Evolutionary conservation across 1,140 invertebrate genomes (phyloP).

Genomic region (Sitobion miscanthi): DNA sequence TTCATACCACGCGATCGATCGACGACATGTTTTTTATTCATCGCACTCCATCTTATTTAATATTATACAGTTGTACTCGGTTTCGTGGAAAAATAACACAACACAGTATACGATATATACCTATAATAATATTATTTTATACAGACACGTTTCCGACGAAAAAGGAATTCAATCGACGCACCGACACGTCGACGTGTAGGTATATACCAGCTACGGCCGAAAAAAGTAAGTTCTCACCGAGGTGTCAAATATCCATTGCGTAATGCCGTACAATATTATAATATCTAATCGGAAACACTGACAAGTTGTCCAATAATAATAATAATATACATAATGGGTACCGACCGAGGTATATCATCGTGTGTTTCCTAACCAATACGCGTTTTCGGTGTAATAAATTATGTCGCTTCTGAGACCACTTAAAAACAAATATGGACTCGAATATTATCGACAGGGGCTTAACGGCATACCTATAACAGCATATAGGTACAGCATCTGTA

Average conservation of each 20-base stretch:
- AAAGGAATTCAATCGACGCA: not conserved
- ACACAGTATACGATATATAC: not conserved
- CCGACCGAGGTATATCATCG: not conserved
- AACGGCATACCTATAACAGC: not conserved
- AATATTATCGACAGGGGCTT: not conserved
- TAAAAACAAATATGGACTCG: not conserved
- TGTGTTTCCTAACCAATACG: not conserved
- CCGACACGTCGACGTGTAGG: not conserved
- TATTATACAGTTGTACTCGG: not conserved
- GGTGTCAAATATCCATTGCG: not conserved
- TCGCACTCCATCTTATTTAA: not conserved
- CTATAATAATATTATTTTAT: not conserved
- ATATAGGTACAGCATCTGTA: not conserved
- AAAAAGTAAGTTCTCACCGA: not conserved
- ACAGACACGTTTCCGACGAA: not conserved
- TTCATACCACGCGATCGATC: not conserved
- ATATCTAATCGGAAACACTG: not conserved
- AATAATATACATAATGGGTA: not conserved
- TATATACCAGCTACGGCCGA: not conserved
- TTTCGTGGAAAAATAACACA: not conserved
- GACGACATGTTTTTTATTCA: not conserved
- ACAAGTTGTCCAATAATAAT: constrained; percentile 16
- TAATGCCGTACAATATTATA: constrained; percentile 3
- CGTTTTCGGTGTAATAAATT: not conserved
- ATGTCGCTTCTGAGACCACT: not conserved